A percentile compares a stretch with the other conserved stretches of the same genome.
phyloP scores from a whole-genome alignment of 1,140 invertebrate species.

The fruit fly (Drosophila melanogaster) region Release_6_plus_ISO1_MT NT_033777.3:7775001-7775500 shows the following conservation, averaged over 20 bases:
- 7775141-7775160: background rate
- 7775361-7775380: conserved; percentile 43
- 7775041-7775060: conserved; percentile 78
- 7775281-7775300: background rate
- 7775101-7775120: conserved; percentile 70
- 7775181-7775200: conserved; percentile 34
- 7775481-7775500: conserved; percentile 56
- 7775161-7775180: background rate
- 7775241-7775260: conserved; percentile 67
- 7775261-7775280: conserved; percentile 56
- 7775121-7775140: conserved; percentile 26
- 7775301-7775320: conserved; percentile 17
- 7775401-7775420: conserved; percentile 52
- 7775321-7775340: conserved; percentile 28
- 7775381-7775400: conserved; percentile 29
- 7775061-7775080: conserved; percentile 63
- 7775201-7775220: conserved; percentile 65
- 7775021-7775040: conserved; percentile 61
- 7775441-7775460: conserved; percentile 37
- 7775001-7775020: conserved; percentile 43
- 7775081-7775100: conserved; percentile 61
- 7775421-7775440: conserved; percentile 44
- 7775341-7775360: conserved; percentile 72
- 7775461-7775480: conserved; percentile 9
- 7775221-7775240: conserved; percentile 53